Evolutionary conservation across 53 echinoderm and acorn worm genomes (phyloP).

Genomic region (Antedon mediterranea): DNA sequence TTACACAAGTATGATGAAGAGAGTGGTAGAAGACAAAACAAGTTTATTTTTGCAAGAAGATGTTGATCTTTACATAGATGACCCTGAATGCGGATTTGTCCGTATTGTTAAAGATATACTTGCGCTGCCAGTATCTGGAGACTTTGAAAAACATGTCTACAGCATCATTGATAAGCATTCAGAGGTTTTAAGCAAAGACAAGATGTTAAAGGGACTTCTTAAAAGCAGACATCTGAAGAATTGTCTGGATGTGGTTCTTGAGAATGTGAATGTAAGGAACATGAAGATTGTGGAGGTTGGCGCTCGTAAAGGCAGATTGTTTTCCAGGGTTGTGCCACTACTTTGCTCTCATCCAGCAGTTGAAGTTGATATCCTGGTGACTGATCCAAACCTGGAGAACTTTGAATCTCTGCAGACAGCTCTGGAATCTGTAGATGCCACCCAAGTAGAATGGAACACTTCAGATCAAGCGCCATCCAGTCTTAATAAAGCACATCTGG

Average conservation of each 20-base stretch:
- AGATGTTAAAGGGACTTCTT: conserved; percentile 33
- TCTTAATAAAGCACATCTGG: conserved; percentile 27
- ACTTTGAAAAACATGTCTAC: conserved; percentile 5
- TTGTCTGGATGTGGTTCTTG: conserved; percentile 43
- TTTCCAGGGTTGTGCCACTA: conserved; percentile 28
- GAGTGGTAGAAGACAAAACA: neutral
- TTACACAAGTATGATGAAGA: neutral
- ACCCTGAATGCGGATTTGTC: conserved; percentile 30
- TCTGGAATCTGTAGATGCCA: conserved; percentile 37
- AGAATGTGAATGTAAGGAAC: conserved; percentile 26
- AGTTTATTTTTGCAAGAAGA: neutral
- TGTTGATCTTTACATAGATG: conserved; percentile 12
- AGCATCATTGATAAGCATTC: conserved; percentile 16
- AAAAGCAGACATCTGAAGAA: conserved; percentile 41
- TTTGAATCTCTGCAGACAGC: conserved; percentile 8
- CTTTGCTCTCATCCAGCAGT: conserved; percentile 49
- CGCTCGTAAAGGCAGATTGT: conserved; percentile 29
- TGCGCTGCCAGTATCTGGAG: conserved; percentile 16
- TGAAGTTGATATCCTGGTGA: conserved; percentile 33
- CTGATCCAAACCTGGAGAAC: conserved; percentile 22
- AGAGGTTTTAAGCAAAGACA: conserved; percentile 21
- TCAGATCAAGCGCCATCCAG: conserved; percentile 24
- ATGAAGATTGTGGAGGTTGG: conserved; percentile 57
- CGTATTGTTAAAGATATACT: conserved; percentile 18
- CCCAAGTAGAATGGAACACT: conserved; percentile 32